Evolutionary conservation across 2,888 invertebrate genomes (phyloP).

Genomic region (Clanis bilineata): DNA sequence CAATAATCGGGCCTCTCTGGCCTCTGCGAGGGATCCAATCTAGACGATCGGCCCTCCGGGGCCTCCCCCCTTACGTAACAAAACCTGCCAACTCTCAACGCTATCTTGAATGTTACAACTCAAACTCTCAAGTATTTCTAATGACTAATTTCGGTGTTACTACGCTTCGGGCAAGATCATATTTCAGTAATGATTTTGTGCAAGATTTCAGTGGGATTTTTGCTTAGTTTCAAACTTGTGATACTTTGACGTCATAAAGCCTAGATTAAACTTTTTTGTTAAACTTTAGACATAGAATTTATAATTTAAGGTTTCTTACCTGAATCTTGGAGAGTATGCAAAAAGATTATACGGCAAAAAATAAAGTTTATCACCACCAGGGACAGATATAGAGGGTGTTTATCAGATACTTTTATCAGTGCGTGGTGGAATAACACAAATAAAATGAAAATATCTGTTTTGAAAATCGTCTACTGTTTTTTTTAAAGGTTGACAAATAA

Average conservation of each 20-base stretch:
- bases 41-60: slow-evolving; percentile 37
- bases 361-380: neutral
- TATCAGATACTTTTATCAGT: too few relatives aligned
- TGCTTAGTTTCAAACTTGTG: neutral
- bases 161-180: neutral
- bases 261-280: neutral
- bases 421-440: too few relatives aligned
- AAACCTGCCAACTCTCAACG: slow-evolving; percentile 12
- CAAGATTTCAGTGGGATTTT: neutral
- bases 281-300: neutral
- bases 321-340: neutral
- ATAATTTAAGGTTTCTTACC: neutral
- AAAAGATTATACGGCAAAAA: neutral
- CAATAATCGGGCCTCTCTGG: slow-evolving; percentile 23
- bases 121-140: slow-evolving; percentile 6
- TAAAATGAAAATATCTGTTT: too few relatives aligned
- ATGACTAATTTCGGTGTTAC: slow-evolving; percentile 2
- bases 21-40: slow-evolving; percentile 35
- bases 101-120: neutral
- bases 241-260: neutral
- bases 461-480: too few relatives aligned
- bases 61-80: slow-evolving; percentile 26
- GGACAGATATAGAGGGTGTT: too few relatives aligned
- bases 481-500: too few relatives aligned
- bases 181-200: slow-evolving; percentile 2